Evolutionary conservation across 2,797 vertebrate species (phyloP).

Genomic region (Poliocrania exsul): DNA sequence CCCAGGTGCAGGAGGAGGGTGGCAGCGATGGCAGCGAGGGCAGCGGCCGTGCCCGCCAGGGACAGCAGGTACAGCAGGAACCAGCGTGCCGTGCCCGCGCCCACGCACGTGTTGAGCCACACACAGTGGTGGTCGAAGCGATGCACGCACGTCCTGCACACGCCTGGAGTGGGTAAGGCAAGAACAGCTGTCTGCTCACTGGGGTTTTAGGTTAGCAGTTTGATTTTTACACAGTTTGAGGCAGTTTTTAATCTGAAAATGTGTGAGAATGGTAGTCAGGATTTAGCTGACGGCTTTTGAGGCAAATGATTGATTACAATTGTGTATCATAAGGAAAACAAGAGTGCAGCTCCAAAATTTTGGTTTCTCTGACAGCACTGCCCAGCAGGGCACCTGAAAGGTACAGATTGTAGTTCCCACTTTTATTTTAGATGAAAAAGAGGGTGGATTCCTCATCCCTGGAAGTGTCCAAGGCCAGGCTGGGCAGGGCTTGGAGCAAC

Average conservation of each 20-base stretch:
- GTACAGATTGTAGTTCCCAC: neutral
- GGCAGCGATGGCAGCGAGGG: conserved; percentile 75
- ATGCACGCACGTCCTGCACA: conserved; percentile 88
- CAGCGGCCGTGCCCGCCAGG: conserved; percentile 77
- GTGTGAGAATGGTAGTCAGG: too few relatives aligned
- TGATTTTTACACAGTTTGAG: neutral
- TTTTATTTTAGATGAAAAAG: neutral
- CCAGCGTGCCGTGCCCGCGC: conserved; percentile 84
- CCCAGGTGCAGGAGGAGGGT: conserved; percentile 83
- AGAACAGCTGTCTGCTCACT: rapidly evolving
- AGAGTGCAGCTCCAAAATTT: neutral
- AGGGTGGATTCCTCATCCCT: neutral
- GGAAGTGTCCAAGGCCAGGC: neutral
- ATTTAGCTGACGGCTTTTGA: neutral
- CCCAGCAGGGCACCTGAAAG: neutral
- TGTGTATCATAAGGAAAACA: neutral
- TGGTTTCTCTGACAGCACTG: neutral
- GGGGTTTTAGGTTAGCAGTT: rapidly evolving
- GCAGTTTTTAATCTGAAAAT: neutral
- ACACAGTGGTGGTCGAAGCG: conserved; percentile 97
- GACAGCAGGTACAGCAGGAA: conserved; percentile 91
- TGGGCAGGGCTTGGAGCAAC: neutral
- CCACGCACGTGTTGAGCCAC: conserved; percentile 97
- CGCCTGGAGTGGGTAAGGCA: conserved; percentile 69
- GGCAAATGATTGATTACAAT: neutral